Evolutionary conservation across 2,113 vertebrate genomes (phyloP), one percentile per base, ranked within the genome.

Genomic region (Tenebrosternarchus preto): DNA sequence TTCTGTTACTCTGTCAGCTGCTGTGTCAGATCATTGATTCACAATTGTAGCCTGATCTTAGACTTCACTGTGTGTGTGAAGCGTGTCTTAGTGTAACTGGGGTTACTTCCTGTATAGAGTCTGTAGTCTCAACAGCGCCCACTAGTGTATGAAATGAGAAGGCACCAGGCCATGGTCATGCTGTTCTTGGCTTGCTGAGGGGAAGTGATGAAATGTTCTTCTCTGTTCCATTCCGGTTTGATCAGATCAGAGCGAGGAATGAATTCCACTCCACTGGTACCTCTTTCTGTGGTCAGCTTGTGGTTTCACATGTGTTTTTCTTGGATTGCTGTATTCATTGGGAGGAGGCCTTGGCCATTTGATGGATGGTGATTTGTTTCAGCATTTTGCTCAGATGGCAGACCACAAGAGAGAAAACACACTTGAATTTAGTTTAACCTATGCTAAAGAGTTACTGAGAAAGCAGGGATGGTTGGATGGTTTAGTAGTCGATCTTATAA

Each of bases 261-360:
- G 25, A 82, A 71, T 77, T 77, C 56, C 66, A 29, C 36, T 69
- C 17, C 22, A 29, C 57, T 43, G 29, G 50, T 66, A 6, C 59
- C 78, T 33, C 43, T 36, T 80, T 79, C 73, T 55, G 59, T 81
- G 50, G 33, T 68, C 24, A 22, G 70, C 36, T 33, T 69, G 63
- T 73, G 79, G 64, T 81, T 84, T 85, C 66, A 29, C 56, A 76
- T 79, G 57, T 85, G 79, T 69, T 83, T 70, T 75, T 56, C 68
- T 76, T 80, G 43, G 53, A 27, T 73, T 67, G 59, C 61, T 39
- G 3, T 27, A 60, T 67, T 68, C 2, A 22, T 73, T 53, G 53
- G 60, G 67, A 80, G 71, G 68, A 80, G 71, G 68, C 69, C 20
- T 16, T 31, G 27, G 25, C 73, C 24, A 31, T 84, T 56, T 77